Conservation (phyloP, 1,140 invertebrate species). For the Neocloeon triangulifer region DNA sequence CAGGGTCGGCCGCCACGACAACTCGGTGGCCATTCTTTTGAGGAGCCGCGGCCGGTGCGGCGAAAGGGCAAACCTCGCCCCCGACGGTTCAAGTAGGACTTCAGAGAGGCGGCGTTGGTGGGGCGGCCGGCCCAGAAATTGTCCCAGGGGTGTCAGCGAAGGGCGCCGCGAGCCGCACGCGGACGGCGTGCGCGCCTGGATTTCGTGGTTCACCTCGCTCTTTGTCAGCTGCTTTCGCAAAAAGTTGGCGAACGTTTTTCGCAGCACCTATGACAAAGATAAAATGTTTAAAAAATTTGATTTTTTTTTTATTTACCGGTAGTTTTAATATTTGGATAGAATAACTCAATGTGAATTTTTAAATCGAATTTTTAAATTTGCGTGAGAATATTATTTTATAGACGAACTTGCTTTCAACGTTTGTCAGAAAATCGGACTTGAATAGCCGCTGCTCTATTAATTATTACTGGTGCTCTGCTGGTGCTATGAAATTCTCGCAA, state of each 20-base stretch:
- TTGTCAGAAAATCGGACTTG: too few relatives aligned
- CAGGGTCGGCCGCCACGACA: conserved; percentile 18
- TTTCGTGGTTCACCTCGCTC: conserved; percentile 51
- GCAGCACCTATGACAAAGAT: too few relatives aligned
- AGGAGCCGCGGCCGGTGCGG: conserved; percentile 13
- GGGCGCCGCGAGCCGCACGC: conserved; percentile 46
- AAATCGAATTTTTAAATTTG: too few relatives aligned
- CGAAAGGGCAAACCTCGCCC: conserved; percentile 11
- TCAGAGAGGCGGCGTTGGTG: conserved; percentile 2
- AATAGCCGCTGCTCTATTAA: too few relatives aligned
- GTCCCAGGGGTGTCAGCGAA: conserved; percentile 36
- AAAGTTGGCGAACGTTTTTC: conserved; percentile 51
- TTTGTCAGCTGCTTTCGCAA: conserved; percentile 58
- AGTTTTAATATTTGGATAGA: too few relatives aligned
- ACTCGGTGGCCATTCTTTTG: conserved; percentile 20
- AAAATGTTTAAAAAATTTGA: too few relatives aligned
- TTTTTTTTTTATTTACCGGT: too few relatives aligned
- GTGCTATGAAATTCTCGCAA: too few relatives aligned
- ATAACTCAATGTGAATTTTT: too few relatives aligned
- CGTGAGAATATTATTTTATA: too few relatives aligned
- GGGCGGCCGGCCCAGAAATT: neutral
- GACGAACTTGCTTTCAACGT: too few relatives aligned
- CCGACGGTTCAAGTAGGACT: neutral
- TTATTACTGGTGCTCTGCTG: too few relatives aligned
- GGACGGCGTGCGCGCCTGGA: conserved; percentile 51